phyloP scores from a whole-genome alignment of 1,140 invertebrate species.

The Brachystomella parvula region DNA sequence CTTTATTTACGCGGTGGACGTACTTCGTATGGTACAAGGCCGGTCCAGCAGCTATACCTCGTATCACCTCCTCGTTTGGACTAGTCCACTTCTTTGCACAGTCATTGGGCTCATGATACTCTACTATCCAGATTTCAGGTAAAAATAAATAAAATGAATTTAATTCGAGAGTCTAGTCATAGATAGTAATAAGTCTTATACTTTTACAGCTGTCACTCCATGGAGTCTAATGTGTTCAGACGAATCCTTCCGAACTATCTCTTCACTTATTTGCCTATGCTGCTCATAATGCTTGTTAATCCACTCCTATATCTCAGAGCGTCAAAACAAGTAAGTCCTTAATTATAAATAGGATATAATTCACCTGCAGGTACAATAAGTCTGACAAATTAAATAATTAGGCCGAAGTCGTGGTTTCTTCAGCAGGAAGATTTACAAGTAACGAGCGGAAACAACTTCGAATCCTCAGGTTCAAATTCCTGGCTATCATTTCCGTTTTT shows the following conservation, averaged over 20 bases:
- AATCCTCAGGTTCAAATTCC: constrained; percentile 61
- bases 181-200: constrained; percentile 19
- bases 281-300: constrained; percentile 64
- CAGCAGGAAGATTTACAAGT: constrained; percentile 38
- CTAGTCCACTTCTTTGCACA: constrained; percentile 58
- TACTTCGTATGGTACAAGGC: constrained; percentile 57
- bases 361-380: not conserved
- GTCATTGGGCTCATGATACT: constrained; percentile 59
- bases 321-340: constrained; percentile 51
- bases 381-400: constrained; percentile 9
- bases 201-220: constrained; percentile 61
- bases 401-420: constrained; percentile 33
- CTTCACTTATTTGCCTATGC: constrained; percentile 62
- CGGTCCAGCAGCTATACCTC: constrained; percentile 48
- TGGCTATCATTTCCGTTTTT: constrained; percentile 64
- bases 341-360: not conserved
- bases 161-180: not conserved
- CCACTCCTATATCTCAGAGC: constrained; percentile 62
- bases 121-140: constrained; percentile 69
- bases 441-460: constrained; percentile 62
- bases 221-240: constrained; percentile 52
- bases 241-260: constrained; percentile 69
- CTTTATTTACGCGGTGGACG: constrained; percentile 70
- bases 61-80: constrained; percentile 64
- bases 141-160: constrained; percentile 39